Evolutionary conservation across 2,888 invertebrate genomes (phyloP).

Genomic region (Isoperla grammatica): DNA sequence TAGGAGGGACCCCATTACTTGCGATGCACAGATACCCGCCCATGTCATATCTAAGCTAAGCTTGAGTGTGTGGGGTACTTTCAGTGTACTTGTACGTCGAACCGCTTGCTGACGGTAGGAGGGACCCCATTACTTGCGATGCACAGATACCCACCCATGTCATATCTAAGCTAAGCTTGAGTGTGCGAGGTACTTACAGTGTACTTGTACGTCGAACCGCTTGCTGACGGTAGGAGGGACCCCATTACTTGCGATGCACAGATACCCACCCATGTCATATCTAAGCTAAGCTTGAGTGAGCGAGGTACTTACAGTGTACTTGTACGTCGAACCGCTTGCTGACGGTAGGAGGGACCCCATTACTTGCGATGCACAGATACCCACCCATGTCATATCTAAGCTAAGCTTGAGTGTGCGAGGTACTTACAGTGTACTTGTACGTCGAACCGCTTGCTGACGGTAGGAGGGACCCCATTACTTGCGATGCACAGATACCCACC

Average conservation of each 20-base stretch:
- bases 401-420: too few species aligned
- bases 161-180: too few species aligned
- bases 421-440: conserved; percentile 80
- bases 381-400: conserved; percentile 81
- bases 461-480: conserved; percentile 75
- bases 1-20: conserved; percentile 75
- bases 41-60: conserved; percentile 81
- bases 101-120: conserved; percentile 76
- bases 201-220: conserved; percentile 74
- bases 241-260: conserved; percentile 81
- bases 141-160: conserved; percentile 82
- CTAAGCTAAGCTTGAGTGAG: too few species aligned
- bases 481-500: conserved; percentile 82
- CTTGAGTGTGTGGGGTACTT: too few species aligned
- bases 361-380: conserved; percentile 80
- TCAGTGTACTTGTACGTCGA: conserved; percentile 79
- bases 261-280: conserved; percentile 78
- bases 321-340: conserved; percentile 79
- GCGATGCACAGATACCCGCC: conserved; percentile 82
- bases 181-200: conserved; percentile 80
- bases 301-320: conserved; percentile 79
- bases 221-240: conserved; percentile 79
- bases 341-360: conserved; percentile 75
- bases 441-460: conserved; percentile 75
- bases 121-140: conserved; percentile 81